Evolutionary conservation across 1,140 invertebrate genomes (phyloP), one percentile per base, ranked within the genome.

Genomic region (Ostrea denselamellosa): DNA sequence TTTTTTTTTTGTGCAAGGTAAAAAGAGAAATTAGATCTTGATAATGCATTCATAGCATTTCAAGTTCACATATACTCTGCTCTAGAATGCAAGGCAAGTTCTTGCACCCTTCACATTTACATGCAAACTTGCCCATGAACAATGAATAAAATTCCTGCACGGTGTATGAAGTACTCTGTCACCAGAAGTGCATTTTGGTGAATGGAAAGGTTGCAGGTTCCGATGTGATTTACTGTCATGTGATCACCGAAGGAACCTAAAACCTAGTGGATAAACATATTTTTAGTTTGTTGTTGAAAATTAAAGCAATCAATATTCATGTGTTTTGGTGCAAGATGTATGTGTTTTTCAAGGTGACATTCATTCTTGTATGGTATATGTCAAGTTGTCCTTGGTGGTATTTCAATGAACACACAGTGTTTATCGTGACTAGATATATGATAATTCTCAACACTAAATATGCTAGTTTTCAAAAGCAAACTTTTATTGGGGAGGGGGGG

Each of bases 261-360:
- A 17, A 34, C 68, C 17, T 4, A 77, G 68, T 77, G 14, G 10
- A 25, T 28, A 14, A 28, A 62, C 25, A 10, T 34, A 25, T 77
- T 28, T 77, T 77, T 77, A 34, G 68, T 77, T 77, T 77, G 68
- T 25, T 34, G 28, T 28, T 77, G 28, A 34, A 77, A 77, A 77
- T 77, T 14, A 77, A 77, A 77, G 68, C 68, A 34, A 77, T 77
- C 68, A 34, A 77, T 77, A 77, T 28, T 77, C 2, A 17, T 28
- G 68, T 77, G 68, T 77, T 77, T 77, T 34, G 68, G 68, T 77
- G 68, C 68, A 77, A 34, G 68, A 34, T 77, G 68, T 77, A 22
- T 77, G 56, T 19, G 56, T 77, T 68, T 77, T 77, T 77, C 68
- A 77, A 77, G 68, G 68, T 77, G 68, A 77, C 68, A 77, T 77